Conservation (phyloP, 2,797 vertebrate genomes). For the Pangasius sanitwongsei region DNA sequence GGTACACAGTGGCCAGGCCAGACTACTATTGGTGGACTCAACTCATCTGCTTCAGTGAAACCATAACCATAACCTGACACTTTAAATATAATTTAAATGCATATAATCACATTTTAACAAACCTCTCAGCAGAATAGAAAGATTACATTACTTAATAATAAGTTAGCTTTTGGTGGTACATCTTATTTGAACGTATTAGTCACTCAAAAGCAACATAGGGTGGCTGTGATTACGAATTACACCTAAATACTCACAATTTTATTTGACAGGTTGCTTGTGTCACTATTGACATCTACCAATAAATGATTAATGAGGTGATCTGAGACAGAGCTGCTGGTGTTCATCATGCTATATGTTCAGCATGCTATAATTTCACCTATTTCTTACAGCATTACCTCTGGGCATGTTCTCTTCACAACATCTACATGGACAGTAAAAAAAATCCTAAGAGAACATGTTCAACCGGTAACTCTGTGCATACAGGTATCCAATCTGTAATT, state of each 20-base stretch:
- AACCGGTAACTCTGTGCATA: conserved; percentile 7
- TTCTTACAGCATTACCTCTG: background rate
- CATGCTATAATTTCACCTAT: background rate
- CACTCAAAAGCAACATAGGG: background rate
- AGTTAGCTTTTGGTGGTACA: background rate
- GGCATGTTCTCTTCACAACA: background rate
- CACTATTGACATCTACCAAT: conserved; percentile 29
- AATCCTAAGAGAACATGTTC: background rate
- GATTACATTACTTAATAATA: conserved; percentile 33
- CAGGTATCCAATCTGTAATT: conserved; percentile 7
- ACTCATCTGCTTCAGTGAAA: conserved; percentile 44
- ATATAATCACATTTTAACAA: conserved; percentile 42
- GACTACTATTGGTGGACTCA: conserved; percentile 25
- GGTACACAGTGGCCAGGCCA: background rate
- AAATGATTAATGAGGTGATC: conserved; percentile 30
- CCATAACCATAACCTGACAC: conserved; percentile 33
- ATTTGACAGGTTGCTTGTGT: conserved; percentile 12
- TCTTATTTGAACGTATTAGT: background rate
- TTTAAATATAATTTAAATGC: conserved; percentile 44
- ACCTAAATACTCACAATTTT: conserved; percentile 16
- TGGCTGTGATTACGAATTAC: conserved; percentile 3
- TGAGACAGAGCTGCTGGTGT: conserved; percentile 5
- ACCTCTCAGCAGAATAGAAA: conserved; percentile 28
- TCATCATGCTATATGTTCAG: background rate
- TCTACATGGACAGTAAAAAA: conserved; percentile 18